These are phyloP conservation scores for Zaprionus bogoriensis DNA, from an alignment of 2,888 invertebrate genomes.

Conservation along the genomic window DNA sequence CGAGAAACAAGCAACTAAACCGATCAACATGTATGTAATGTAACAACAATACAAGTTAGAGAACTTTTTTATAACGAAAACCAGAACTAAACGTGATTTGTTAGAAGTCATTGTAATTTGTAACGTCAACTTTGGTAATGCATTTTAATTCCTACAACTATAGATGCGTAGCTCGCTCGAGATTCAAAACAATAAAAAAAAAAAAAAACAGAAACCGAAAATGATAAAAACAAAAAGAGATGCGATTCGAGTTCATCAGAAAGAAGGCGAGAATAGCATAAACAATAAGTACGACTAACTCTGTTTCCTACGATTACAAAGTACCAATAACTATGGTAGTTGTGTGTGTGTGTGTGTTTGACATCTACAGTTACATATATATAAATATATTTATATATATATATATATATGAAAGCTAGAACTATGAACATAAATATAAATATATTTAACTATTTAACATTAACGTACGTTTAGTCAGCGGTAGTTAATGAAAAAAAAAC, in stretches of 20 bases:
- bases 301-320: constrained; percentile 74
- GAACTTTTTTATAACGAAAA: constrained; percentile 60
- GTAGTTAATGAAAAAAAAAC: constrained; percentile 68
- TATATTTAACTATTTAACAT: constrained; percentile 49
- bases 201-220: constrained; percentile 18
- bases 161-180: constrained; percentile 37
- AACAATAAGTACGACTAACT: constrained; percentile 72
- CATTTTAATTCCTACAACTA: constrained; percentile 69
- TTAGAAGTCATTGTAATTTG: constrained; percentile 69
- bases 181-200: background rate
- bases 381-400: constrained; percentile 47
- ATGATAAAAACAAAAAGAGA: constrained; percentile 4
- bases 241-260: constrained; percentile 31
- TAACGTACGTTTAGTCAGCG: constrained; percentile 62
- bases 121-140: constrained; percentile 68
- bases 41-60: constrained; percentile 63
- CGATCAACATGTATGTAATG: constrained; percentile 41
- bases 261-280: constrained; percentile 52
- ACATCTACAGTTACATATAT: constrained; percentile 41
- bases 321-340: constrained; percentile 72
- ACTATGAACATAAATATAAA: background rate
- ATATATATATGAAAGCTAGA: background rate
- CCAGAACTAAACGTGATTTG: constrained; percentile 65
- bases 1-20: constrained; percentile 48
- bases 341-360: constrained; percentile 51